Base-by-base conservation (phyloP, 1,140 invertebrate species). In the Steinernema feltiae region DNA sequence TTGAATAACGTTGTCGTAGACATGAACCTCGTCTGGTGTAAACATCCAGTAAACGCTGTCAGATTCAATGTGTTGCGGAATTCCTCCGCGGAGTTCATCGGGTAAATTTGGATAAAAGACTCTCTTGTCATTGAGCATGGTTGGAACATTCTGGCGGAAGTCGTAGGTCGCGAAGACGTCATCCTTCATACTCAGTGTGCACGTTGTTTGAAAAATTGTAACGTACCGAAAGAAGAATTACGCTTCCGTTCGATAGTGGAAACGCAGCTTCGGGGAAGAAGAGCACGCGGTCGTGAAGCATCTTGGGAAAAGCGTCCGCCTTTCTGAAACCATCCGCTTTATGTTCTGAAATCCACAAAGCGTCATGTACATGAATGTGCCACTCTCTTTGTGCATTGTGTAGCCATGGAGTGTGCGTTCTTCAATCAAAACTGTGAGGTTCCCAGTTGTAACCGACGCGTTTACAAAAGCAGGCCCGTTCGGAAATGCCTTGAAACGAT, bases 371-470 rank as follows among this genome's bases (percentile, higher is more conserved):
- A 21, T 73, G 72, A 77, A 77, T 3, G 48, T 30, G 12, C 73
- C 72, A 27, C 7, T n/a, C 15, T 63, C 3, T 48, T 73, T 70
- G 35, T 77, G 71, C 35, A 31, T 71, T 30, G 69, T 70, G 35
- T 77, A 77, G 27, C 76, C 76, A 41, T 77, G 73, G 32, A 77
- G 73, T 1, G 76, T 74, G 48, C 76, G 32, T 35, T 77, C 76
- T 24, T 70, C 72, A 35, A 77, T 71, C 30, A 77, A 30, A 71
- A 77, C 72, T 32, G 76, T 77, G 31, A 77, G 63, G 12, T 17
- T 48, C 29, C 69, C 63, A n/a, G 53, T 71, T 3, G 72, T 69
- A 0, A 77, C 76, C 12, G 76, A 70, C 18, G 72, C 76, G 48
- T 77, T 77, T n/a, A 77, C 76, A 41, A 77, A 74, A 29, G 70